Conservation (phyloP, 2,113 vertebrate genomes). For the Argyrosomus japonicus region DNA sequence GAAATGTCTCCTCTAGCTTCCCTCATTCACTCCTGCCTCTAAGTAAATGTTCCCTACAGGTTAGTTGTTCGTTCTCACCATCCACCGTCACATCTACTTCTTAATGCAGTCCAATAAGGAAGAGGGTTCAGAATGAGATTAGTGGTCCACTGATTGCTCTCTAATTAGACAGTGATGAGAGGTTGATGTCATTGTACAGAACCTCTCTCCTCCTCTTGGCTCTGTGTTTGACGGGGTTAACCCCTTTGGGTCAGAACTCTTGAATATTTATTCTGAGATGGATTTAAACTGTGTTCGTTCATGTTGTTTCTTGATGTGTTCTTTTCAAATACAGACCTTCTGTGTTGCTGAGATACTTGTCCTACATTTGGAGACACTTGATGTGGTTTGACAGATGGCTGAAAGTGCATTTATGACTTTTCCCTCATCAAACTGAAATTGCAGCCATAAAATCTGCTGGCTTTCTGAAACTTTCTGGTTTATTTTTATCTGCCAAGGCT, state of each 20-base stretch:
- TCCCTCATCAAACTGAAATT: background rate
- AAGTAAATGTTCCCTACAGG: background rate
- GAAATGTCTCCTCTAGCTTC: background rate
- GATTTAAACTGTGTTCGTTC: background rate
- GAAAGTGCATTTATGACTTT: background rate
- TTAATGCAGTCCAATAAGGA: conserved; percentile 24
- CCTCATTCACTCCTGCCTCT: background rate
- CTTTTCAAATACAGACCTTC: background rate
- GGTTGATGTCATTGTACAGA: conserved; percentile 14
- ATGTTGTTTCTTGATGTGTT: background rate
- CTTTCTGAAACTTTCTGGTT: background rate
- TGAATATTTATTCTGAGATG: background rate
- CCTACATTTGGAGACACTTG: background rate
- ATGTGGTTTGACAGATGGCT: background rate
- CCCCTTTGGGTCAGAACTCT: background rate
- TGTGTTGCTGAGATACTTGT: background rate
- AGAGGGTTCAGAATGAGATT: conserved; percentile 1
- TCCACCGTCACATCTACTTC: background rate
- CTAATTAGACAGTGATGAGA: conserved; percentile 26
- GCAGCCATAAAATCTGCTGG: background rate
- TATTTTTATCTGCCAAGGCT: conserved; percentile 7
- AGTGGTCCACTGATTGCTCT: conserved; percentile 21
- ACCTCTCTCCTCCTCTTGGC: background rate
- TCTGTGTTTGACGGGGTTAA: background rate
- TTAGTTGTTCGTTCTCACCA: conserved; percentile 2